phyloP scores from a whole-genome alignment of 35 echinoderm and acorn worm genomes.

The Eucidaris tribuloides region DNA sequence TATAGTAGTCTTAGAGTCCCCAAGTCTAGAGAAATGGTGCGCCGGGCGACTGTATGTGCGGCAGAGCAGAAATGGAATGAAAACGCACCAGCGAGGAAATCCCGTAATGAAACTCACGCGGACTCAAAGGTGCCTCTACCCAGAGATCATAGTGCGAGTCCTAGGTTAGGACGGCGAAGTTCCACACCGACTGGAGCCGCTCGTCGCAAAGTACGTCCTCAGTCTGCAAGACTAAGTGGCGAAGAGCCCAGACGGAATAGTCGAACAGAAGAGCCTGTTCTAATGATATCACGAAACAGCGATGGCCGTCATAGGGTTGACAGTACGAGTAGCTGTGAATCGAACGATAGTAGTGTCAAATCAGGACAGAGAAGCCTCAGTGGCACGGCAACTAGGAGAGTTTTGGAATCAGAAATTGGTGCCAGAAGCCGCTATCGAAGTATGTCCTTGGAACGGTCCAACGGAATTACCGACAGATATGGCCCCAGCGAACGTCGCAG shows the following conservation, averaged over 20 bases:
- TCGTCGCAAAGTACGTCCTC: conserved; percentile 32
- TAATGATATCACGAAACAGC: conserved; percentile 65
- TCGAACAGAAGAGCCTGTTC: conserved; percentile 35
- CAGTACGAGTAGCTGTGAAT: conserved; percentile 92
- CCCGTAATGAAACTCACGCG: background rate
- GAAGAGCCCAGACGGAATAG: conserved; percentile 25
- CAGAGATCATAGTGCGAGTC: conserved; percentile 52
- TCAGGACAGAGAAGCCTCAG: conserved; percentile 3
- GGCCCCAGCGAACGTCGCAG: conserved; percentile 1
- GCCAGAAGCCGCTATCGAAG: background rate
- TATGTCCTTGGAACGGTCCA: background rate
- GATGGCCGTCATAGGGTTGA: conserved; percentile 76
- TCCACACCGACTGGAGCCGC: background rate
- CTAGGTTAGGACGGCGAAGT: conserved; percentile 22
- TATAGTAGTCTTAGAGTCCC: background rate
- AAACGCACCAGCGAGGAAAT: conserved; percentile 2
- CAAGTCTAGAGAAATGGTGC: background rate
- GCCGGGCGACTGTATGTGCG: background rate
- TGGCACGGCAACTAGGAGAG: background rate
- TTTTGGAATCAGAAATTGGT: background rate
- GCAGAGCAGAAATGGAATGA: background rate
- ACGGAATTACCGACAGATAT: background rate
- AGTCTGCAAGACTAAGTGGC: conserved; percentile 10
- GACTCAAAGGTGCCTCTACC: conserved; percentile 5
- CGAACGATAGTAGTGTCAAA: conserved; percentile 66